phyloP scores from a whole-genome alignment of 2,797 vertebrate species.

The Epinephelus coioides region DNA sequence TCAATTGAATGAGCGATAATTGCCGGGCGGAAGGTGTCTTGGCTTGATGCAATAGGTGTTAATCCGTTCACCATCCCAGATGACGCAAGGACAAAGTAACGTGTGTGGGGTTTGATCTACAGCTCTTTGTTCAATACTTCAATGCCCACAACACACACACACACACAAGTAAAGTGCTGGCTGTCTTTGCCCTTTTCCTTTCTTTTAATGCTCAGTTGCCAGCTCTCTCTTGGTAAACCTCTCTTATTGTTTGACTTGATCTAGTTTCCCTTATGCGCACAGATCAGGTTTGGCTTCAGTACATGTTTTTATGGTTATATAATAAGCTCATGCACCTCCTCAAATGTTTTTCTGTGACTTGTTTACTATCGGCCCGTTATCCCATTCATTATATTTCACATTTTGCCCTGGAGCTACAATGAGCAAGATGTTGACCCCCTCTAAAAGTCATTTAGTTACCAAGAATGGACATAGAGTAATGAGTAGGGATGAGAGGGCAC shows the following conservation, averaged over 20 bases:
- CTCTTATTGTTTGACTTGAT: conserved; percentile 2
- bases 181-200: conserved; percentile 7
- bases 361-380: neutral
- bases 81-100: conserved; percentile 77
- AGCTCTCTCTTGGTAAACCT: neutral
- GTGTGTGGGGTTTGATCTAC: conserved; percentile 50
- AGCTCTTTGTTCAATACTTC: conserved; percentile 58
- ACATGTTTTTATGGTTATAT: neutral
- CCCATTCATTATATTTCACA: neutral
- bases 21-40: conserved; percentile 42
- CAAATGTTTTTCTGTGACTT: neutral
- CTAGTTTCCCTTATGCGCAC: neutral
- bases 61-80: conserved; percentile 68
- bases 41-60: conserved; percentile 68
- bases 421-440: neutral
- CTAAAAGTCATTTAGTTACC: neutral
- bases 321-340: neutral
- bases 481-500: too few relatives aligned
- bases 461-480: neutral
- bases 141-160: conserved; percentile 39
- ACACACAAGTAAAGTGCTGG: neutral
- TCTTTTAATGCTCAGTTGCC: neutral
- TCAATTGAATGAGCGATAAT: conserved; percentile 57
- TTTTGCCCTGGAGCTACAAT: neutral
- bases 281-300: neutral